Percentiles rank a stretch among this genome's conserved stretches.
phyloP scores from a whole-genome alignment of 2,797 vertebrate genomes.

The Percopsis omiscomaycus region DNA sequence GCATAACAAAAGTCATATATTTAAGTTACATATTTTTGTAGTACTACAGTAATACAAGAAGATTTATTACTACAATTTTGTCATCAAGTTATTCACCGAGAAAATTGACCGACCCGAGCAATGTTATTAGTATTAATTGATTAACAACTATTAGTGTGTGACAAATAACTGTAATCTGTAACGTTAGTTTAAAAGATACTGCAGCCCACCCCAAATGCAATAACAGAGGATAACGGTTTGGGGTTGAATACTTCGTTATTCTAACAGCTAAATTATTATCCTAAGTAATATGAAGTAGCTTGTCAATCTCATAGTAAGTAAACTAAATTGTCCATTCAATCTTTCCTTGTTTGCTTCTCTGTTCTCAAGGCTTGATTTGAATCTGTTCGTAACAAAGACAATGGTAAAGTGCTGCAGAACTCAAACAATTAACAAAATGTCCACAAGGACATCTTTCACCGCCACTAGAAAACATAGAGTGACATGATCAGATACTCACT shows the following conservation, averaged over 20 bases:
- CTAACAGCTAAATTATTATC: not conserved
- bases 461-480: conserved; percentile 11
- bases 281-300: not conserved
- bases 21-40: no score
- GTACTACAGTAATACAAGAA: no score
- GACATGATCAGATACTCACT: conserved; percentile 73
- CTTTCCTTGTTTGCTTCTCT: conserved; percentile 14
- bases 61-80: no score
- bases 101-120: no score
- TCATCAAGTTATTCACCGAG: no score
- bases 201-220: not conserved
- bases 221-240: not conserved
- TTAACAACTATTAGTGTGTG: not conserved
- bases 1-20: no score
- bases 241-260: not conserved
- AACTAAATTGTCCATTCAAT: conserved; percentile 65
- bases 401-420: conserved; percentile 10
- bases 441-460: conserved; percentile 2
- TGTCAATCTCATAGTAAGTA: conserved; percentile 19
- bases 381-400: conserved; percentile 53
- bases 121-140: no score
- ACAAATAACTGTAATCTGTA: not conserved
- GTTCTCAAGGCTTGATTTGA: conserved; percentile 36
- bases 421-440: conserved; percentile 1
- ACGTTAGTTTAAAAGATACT: not conserved